Evolutionary conservation across 2,797 vertebrate species (phyloP), one percentile per base, ranked within the genome.

Genomic region (Menidia menidia): DNA sequence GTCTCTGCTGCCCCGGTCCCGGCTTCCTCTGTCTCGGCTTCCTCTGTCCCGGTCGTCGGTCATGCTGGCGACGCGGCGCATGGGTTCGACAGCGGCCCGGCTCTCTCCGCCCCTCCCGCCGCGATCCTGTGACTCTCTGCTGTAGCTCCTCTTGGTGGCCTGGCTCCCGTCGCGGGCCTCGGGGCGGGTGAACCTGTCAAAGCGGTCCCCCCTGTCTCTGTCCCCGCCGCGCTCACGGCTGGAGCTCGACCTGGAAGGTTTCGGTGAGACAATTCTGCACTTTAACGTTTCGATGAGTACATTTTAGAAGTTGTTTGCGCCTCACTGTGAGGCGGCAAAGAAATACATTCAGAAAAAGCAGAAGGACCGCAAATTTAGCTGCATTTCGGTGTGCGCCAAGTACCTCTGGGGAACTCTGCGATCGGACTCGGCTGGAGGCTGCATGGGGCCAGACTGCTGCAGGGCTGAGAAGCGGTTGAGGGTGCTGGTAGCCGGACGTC

Each of bases 401-500:
- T 89, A 97, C 98, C 98, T 98, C 80, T 97, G 96, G 65, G 97
- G 94, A 79, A 96, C 95, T 15, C 96, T 94, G 52, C 96, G 96
- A 76, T 99, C 98, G 7, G 93, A 81, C 75, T 94, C 97, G 62
- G 82, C 2, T 31, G 91, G 70, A 0, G 92, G 76, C 39, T 84
- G 9, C 16, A 84, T 67, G 0, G 96, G 86, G 0, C 81, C 93
- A 1, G 97, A 93, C 91, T 98, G 97, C 77, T 97, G 98, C 72
- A 99, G 94, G 19, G 97, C 97, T 39, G 96, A 98, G 89, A 96
- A 99, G 54, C 97, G 96, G 90, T 99, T 99, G 85, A 99, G 92
- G 13, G 96, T 98, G 89, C 96, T 98, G 0, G 98, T 96, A 63
- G 96, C 89, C 10, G 96, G 93, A 77, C 96, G 95, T 70, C 94